Percentiles rank a stretch among this genome's conserved stretches.
Conservation (phyloP, 2,113 vertebrate species). For the Zapornia atra region DNA sequence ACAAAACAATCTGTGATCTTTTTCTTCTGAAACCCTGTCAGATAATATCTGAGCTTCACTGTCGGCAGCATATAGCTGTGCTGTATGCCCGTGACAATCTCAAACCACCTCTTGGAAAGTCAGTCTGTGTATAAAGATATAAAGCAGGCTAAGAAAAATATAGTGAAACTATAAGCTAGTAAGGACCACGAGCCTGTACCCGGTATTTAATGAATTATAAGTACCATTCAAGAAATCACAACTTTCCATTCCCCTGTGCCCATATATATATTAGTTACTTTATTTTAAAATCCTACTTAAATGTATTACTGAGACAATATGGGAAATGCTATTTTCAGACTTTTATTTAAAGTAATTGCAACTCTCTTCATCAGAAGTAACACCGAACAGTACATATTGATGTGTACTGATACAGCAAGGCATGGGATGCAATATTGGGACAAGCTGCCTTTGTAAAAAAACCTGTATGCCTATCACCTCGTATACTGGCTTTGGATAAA, state of each 20-base stretch:
- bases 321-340: neutral
- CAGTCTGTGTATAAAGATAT: neutral
- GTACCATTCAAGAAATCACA: neutral
- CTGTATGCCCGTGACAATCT: neutral
- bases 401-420: neutral
- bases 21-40: neutral
- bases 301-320: neutral
- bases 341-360: neutral
- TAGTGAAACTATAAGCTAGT: neutral
- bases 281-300: conserved; percentile 8
- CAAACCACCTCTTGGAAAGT: neutral
- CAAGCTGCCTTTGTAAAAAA: conserved; percentile 10
- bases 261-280: neutral
- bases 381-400: neutral
- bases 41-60: neutral
- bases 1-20: neutral
- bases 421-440: neutral
- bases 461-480: conserved; percentile 35
- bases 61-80: neutral
- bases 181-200: neutral
- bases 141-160: neutral
- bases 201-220: neutral
- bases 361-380: neutral
- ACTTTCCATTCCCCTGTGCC: neutral
- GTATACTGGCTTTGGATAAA: conserved; percentile 61